These are phyloP conservation scores for Pontoporia blainvillei DNA, from an alignment of 2,113 vertebrate species.

Conservation along the genomic window DNA sequence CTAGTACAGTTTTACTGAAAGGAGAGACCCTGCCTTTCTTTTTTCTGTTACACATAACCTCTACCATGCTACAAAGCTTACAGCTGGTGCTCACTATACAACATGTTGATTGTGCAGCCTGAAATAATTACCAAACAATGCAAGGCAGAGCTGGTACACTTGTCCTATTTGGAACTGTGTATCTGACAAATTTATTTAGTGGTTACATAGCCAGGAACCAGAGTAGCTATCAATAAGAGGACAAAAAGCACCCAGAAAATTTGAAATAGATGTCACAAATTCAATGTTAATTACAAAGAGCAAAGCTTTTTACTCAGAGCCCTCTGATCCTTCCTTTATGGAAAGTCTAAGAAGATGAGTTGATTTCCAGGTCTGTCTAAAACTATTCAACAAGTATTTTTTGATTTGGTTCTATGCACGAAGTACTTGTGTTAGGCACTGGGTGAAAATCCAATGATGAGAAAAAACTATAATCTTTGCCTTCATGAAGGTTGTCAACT, in stretches of 20 bases:
- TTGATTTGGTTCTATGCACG: neutral
- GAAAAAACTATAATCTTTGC: neutral
- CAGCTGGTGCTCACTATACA: neutral
- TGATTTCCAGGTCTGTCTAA: neutral
- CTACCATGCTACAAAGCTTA: neutral
- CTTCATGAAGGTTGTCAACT: neutral
- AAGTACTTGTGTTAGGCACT: neutral
- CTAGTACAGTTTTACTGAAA: neutral
- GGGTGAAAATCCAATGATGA: neutral
- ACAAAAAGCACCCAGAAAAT: neutral
- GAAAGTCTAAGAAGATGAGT: neutral
- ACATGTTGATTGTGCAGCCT: neutral
- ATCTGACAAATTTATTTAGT: neutral
- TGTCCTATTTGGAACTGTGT: neutral
- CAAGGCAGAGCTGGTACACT: neutral
- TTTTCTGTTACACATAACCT: neutral
- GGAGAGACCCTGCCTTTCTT: neutral
- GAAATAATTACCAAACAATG: neutral
- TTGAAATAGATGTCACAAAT: neutral
- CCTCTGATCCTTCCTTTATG: neutral
- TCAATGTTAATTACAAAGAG: neutral
- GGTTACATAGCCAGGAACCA: neutral
- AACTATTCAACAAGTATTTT: neutral
- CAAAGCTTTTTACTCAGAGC: neutral
- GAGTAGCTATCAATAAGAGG: neutral